Evolutionary conservation across 2,113 vertebrate genomes (phyloP), one percentile per base, ranked within the genome.

Genomic region (Micronycteris hirsuta): DNA sequence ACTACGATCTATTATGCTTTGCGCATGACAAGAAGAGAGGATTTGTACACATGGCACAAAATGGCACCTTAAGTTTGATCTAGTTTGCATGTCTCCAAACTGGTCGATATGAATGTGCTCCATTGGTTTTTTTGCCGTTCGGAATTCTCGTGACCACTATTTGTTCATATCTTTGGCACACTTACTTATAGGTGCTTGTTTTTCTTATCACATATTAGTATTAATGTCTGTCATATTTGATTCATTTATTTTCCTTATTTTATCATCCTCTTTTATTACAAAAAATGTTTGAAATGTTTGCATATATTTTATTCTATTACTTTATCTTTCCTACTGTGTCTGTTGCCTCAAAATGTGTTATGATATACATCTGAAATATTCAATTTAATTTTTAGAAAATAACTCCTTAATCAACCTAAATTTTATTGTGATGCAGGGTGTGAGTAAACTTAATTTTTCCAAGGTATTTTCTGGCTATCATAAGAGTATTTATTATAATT

Each of bases 201-300:
- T 70, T 83, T 41, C 61, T 41, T 78, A 67, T 43, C n/a, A n/a
- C n/a, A n/a, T 33, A 67, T 61, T 68, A 83, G 6, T 52, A 77
- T 41, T 86, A 83, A 86, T 31, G 47, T 43, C 84, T 87, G 43
- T 80, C 26, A 47, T 36, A 4, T 41, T 58, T 84, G 54, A 83
- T 33, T 90, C 41, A 70, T 80, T 86, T 81, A 61, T 73, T 89
- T 94, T 74, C n/a, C 41, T 86, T 71, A 78, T 80, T 86, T 95
- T 85, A 86, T 63, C 90, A 71, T 31, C 4, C 22, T 41, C 38
- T 63, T n/a, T n/a, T 63, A 67, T 22, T 80, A 85, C 11, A 87
- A 85, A 94, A 94, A 95, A 38, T 17, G 41, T 81, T 85, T 93
- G 74, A 52, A 73, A 54, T 41, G 5, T 88, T 56, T 82, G 24